Base-by-base conservation (phyloP, 2,797 vertebrate genomes). In the Galaxias olidus region DNA sequence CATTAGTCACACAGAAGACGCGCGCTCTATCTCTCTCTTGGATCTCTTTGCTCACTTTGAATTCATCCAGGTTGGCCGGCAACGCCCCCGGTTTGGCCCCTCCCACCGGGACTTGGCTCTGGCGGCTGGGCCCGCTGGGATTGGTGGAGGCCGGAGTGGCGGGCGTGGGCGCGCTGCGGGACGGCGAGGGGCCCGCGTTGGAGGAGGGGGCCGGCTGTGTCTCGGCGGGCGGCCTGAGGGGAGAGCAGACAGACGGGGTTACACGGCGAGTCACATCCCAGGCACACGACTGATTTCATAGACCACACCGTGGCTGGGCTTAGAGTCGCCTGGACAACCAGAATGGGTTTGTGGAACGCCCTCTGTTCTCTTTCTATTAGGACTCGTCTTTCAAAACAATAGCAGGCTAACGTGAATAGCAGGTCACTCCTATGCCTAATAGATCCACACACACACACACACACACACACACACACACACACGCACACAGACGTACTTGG, bases 31-130 rank as follows among this genome's bases (percentile, higher is more conserved):
- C 30, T 30, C 30, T 30, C n/a, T n/a, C n/a, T n/a, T n/a, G n/a
- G n/a, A n/a, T n/a, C n/a, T n/a, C 30, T 10, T 40, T 14, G 9
- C 77, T 72, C 76, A 96, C 96, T 93, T 98, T 98, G 89, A 98
- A 95, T 75, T 98, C 96, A 8, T 98, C 96, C 71, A 98, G 89
- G 84, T 98, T 98, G 78, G 93, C 81, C 13, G 96, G 96, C 78
- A 98, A 90, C 57, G 86, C 77, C 52, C 89, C 79, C 0, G 91
- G 95, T 79, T 95, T 96, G 79, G 83, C 85, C 80, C 92, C 89
- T 61, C 81, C 87, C 61, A 73, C 71, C 19, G 74, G 50, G 9
- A 72, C 17, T 69, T 92, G 91, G 79, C 88, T 94, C 75, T 94
- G 94, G 41, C 95, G 91, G 56, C 79, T 75, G 10, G 90, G 74